Percentiles rank a stretch among this genome's conserved stretches.
Evolutionary conservation across 2,113 vertebrate species (phyloP).

Genomic region (Hiodon alosoides): DNA sequence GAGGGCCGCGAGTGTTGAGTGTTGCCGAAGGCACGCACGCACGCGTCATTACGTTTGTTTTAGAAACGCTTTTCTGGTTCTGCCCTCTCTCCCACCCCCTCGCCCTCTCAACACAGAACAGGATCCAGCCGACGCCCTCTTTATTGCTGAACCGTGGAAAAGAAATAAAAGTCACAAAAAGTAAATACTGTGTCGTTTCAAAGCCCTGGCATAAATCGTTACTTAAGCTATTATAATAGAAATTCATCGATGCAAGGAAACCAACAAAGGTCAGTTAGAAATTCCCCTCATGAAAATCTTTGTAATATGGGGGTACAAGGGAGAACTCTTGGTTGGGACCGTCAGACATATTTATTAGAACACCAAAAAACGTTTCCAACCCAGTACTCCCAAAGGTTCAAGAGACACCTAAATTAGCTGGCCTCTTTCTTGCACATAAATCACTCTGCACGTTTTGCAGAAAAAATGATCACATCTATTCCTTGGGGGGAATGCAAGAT

Average conservation of each 20-base stretch:
- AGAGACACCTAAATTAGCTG: slow-evolving; percentile 10
- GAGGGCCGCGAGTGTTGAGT: too few relatives aligned
- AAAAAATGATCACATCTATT: not conserved
- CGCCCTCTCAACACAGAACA: not conserved
- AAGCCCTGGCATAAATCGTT: not conserved
- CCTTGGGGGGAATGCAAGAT: not conserved
- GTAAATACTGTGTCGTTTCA: not conserved
- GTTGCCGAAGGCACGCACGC: too few relatives aligned
- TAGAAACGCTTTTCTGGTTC: not conserved
- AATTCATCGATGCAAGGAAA: too few relatives aligned
- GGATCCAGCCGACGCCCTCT: not conserved
- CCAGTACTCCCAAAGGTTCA: not conserved
- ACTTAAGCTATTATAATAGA: not conserved
- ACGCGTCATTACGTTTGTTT: too few relatives aligned
- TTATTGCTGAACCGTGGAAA: not conserved
- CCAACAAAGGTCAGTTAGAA: too few relatives aligned
- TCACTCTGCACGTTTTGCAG: not conserved
- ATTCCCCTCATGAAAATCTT: too few relatives aligned
- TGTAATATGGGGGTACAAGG: too few relatives aligned
- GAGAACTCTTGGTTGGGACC: not conserved
- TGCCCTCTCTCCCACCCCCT: not conserved
- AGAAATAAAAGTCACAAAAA: not conserved
- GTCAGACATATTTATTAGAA: not conserved
- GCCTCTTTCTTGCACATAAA: slow-evolving; percentile 4
- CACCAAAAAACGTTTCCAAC: slow-evolving; percentile 2